These are phyloP conservation scores for Patagioenas fasciata DNA, from an alignment of 2,113 vertebrate species.

Conservation along the genomic window DNA sequence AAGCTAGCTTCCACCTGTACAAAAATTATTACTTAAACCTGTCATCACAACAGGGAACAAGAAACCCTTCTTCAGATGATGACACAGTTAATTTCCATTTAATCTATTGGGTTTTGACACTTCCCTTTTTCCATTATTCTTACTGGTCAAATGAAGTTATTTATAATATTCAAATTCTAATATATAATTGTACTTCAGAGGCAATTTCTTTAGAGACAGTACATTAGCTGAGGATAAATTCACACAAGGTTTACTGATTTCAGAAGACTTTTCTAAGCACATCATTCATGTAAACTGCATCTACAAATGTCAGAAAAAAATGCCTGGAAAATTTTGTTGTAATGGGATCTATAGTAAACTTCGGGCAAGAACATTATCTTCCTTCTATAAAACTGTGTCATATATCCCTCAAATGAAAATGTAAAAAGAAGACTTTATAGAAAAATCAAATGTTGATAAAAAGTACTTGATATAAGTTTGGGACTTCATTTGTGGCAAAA, in stretches of 20 bases:
- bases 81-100: background rate
- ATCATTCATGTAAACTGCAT: background rate
- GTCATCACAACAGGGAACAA: background rate
- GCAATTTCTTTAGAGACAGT: background rate
- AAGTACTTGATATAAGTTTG: background rate
- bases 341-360: background rate
- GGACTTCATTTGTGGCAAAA: background rate
- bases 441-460: background rate
- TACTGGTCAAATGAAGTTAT: background rate
- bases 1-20: background rate
- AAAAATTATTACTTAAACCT: background rate
- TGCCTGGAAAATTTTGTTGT: background rate
- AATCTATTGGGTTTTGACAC: background rate
- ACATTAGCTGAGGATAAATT: background rate
- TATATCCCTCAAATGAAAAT: background rate
- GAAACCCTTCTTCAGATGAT: background rate
- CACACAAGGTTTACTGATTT: background rate
- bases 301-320: background rate
- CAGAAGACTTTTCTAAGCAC: background rate
- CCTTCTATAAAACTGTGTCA: background rate
- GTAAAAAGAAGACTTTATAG: background rate
- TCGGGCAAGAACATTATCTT: background rate
- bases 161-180: background rate
- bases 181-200: background rate
- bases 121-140: background rate